Conservation (phyloP, 2,113 vertebrate species). For the Castor canadensis region DNA sequence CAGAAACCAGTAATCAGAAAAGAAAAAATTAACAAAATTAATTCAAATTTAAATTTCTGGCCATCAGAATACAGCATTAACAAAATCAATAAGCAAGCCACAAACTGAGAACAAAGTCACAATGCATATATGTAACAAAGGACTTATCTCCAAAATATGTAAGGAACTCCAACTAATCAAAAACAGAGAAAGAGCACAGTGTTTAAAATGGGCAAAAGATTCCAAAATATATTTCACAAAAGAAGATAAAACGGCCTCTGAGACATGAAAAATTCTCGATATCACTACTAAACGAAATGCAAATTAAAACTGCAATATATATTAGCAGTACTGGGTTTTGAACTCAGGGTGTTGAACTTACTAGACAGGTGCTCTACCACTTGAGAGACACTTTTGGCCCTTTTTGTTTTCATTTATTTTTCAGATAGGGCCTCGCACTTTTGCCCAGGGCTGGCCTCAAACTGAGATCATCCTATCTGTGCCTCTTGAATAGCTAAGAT, state of each 20-base stretch:
- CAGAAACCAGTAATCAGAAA: neutral
- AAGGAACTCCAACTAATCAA: neutral
- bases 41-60: neutral
- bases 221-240: neutral
- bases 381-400: too few relatives aligned
- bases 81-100: neutral
- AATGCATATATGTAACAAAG: neutral
- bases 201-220: neutral
- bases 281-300: too few relatives aligned
- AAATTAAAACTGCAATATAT: too few relatives aligned
- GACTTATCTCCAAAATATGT: neutral
- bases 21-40: neutral
- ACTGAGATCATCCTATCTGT: too few relatives aligned
- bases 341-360: too few relatives aligned
- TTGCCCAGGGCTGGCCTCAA: too few relatives aligned
- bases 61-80: neutral
- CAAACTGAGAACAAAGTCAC: neutral
- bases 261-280: neutral
- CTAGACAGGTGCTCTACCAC: too few relatives aligned
- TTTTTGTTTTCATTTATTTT: too few relatives aligned
- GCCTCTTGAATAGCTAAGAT: too few relatives aligned
- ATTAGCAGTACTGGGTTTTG: too few relatives aligned
- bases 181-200: neutral
- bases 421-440: too few relatives aligned
- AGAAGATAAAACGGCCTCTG: neutral